Conservation (phyloP, 1,140 invertebrate genomes). For the Drosophila murphyi region DNA sequence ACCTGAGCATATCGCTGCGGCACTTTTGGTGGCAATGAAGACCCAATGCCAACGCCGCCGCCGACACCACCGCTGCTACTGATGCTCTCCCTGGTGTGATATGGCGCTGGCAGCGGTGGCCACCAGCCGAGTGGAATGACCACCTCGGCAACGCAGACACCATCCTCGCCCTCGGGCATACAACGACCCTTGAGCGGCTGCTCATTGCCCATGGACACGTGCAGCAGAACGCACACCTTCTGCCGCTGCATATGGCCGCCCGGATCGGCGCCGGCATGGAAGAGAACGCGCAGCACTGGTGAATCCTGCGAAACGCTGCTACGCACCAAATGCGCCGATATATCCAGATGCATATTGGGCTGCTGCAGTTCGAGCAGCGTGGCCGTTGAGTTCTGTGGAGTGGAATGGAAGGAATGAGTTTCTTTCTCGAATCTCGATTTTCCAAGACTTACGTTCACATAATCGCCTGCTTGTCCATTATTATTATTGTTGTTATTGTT, state of each 20-base stretch:
- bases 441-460: conserved; percentile 69
- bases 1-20: conserved; percentile 90
- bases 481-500: conserved; percentile 37
- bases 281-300: conserved; percentile 94
- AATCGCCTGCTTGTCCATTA: conserved; percentile 57
- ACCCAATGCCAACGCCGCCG: conserved; percentile 86
- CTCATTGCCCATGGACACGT: conserved; percentile 87
- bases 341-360: conserved; percentile 91
- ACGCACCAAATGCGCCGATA: conserved; percentile 95
- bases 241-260: conserved; percentile 85
- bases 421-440: neutral
- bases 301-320: conserved; percentile 92
- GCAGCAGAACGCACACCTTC: conserved; percentile 90
- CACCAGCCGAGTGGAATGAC: conserved; percentile 94
- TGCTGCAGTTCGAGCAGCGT: conserved; percentile 87
- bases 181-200: conserved; percentile 91
- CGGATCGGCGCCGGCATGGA: conserved; percentile 93
- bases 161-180: conserved; percentile 94
- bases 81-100: conserved; percentile 73
- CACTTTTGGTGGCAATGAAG: conserved; percentile 86
- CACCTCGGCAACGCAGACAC: conserved; percentile 93
- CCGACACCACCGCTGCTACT: conserved; percentile 59
- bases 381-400: conserved; percentile 75
- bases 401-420: neutral
- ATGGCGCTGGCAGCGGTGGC: conserved; percentile 89